Base-by-base conservation (phyloP, 2,113 vertebrate species). In the Dolichallabes microphthalmus region DNA sequence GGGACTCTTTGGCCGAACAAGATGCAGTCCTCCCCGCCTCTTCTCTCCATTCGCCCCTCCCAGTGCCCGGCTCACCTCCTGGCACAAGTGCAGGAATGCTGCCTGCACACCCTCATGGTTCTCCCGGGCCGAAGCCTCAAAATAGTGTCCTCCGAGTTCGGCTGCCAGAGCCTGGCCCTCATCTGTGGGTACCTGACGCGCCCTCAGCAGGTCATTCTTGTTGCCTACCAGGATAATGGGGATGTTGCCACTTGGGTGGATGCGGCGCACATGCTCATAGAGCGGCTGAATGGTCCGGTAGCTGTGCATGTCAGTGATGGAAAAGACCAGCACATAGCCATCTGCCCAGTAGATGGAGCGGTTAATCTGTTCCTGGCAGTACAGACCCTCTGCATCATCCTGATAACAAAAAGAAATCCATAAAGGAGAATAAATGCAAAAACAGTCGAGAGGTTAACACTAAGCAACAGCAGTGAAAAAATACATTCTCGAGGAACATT, bases 321-420 rank as follows among this genome's bases (percentile, higher is more conserved):
- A 97, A 76, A 96, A 98, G 0, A 96, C 97, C 25, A 98, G 92
- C 1, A 98, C 96, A 52, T 97, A 98, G 9, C 97, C 97, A 17
- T 98, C 97, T 0, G 97, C 97, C 97, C 97, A 98, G 93, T 98
- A 97, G 93, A 98, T 97, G 0, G 96, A 97, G 8, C 95, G 94
- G 89, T 96, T 95, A 25, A 96, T 95, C 92, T 95, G 95, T 87
- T 96, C 95, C 84, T 95, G 95, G 90, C 95, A 96, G 88, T 92
- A 94, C 73, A 95, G 93, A 77, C 86, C 92, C 60, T 95, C 95
- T 0, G 88, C 89, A 58, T 95, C 92, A 0, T 95, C 95, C 96
- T 98, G 93, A 57, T 1, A 64, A 55, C 35, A 19, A 63, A 45
- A 35, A 60, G 25, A 55, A 15, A 77, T 7, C 25, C 27, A 82